Evolutionary conservation across 2,888 invertebrate species (phyloP).

Genomic region (Noctua fimbriata): DNA sequence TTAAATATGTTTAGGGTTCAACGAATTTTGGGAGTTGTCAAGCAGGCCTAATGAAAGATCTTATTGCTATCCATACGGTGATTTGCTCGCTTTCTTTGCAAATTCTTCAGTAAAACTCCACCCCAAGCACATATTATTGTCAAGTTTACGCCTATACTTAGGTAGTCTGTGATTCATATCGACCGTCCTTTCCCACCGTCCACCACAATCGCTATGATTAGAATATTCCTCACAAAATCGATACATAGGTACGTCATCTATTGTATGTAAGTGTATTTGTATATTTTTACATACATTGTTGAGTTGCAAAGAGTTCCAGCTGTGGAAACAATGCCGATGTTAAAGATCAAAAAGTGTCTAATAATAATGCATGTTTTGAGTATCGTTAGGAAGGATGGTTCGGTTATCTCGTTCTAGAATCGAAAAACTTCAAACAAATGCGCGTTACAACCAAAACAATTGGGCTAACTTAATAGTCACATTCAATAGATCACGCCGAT

Average conservation of each 20-base stretch:
- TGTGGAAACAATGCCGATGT: conserved; percentile 67
- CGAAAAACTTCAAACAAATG: not conserved
- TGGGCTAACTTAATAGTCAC: not conserved
- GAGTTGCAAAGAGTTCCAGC: conserved; percentile 49
- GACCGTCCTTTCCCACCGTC: conserved; percentile 1
- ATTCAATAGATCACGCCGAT: not conserved
- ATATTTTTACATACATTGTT: conserved; percentile 61
- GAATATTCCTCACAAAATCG: conserved; percentile 24
- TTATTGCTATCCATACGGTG: not conserved
- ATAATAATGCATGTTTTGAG: conserved; percentile 60
- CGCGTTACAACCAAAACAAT: not conserved
- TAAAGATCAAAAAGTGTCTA: conserved; percentile 67
- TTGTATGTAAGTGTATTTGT: conserved; percentile 47
- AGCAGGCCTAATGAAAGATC: not conserved
- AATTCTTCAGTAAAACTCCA: not conserved
- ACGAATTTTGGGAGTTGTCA: not conserved
- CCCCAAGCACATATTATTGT: not conserved
- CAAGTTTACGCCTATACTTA: too few relatives aligned
- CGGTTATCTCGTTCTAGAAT: not conserved
- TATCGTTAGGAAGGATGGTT: not conserved
- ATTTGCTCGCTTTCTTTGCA: not conserved
- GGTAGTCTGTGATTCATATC: not conserved
- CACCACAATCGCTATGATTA: conserved; percentile 11
- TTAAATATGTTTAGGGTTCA: not conserved
- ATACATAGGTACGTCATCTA: conserved; percentile 9